Conservation (phyloP, 1,140 invertebrate genomes). For the Aleiodes sp. region DNA sequence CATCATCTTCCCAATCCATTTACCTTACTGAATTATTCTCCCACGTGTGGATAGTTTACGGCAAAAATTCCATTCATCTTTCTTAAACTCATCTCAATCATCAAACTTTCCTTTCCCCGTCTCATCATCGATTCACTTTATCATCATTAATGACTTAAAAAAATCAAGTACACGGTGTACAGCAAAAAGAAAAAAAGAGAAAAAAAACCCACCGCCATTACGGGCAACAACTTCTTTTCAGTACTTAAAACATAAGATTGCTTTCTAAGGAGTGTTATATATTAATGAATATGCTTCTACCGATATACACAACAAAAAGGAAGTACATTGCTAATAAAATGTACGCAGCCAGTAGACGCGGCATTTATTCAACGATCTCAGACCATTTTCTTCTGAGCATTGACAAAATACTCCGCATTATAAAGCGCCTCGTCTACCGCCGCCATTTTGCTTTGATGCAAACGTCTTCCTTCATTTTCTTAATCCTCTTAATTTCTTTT, state of each 20-base stretch:
- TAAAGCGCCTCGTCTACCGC: constrained; percentile 5
- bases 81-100: no score
- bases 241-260: constrained; percentile 34
- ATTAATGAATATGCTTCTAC: constrained; percentile 58
- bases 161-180: background rate
- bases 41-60: background rate
- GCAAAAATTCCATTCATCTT: background rate
- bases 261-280: constrained; percentile 45
- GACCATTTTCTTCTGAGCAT: background rate
- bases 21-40: background rate
- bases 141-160: constrained; percentile 1
- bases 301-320: constrained; percentile 58
- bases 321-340: background rate
- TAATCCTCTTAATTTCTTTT: no score
- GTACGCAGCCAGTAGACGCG: background rate
- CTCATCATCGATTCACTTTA: background rate
- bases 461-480: constrained; percentile 30
- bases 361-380: background rate
- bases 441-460: background rate
- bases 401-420: constrained; percentile 3
- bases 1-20: constrained; percentile 11
- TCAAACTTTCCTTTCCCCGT: no score
- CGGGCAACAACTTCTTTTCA: constrained; percentile 8
- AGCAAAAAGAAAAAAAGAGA: no score
- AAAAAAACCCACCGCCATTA: constrained; percentile 4